Percentiles rank a stretch among this genome's conserved stretches.
These are phyloP conservation scores for Menura novaehollandiae DNA, from an alignment of 2,113 vertebrate genomes.

Conservation along the genomic window DNA sequence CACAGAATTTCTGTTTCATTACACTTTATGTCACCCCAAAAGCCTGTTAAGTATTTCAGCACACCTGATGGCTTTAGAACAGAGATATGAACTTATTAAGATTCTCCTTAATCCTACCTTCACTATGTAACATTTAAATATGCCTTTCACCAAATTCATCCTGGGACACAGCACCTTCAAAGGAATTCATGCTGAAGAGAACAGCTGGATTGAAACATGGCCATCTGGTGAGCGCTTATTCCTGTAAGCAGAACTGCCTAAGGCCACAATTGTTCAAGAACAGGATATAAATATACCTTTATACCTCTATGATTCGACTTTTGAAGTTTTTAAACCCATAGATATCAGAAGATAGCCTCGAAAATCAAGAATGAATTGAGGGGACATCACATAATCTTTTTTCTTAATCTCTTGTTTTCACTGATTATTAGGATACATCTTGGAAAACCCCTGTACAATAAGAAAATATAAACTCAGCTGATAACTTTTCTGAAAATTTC, in stretches of 20 bases:
- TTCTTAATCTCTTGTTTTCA: background rate
- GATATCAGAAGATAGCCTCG: background rate
- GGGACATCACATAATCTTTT: background rate
- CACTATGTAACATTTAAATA: background rate
- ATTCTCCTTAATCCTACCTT: background rate
- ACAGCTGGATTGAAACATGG: conserved; percentile 27
- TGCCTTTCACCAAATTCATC: background rate
- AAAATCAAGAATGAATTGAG: background rate
- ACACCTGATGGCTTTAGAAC: background rate
- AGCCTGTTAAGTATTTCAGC: background rate
- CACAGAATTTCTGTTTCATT: background rate
- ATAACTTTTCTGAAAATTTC: background rate
- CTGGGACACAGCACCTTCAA: background rate
- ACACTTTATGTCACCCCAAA: background rate
- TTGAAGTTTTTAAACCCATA: background rate
- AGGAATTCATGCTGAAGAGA: conserved; percentile 40
- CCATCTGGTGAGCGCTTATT: conserved; percentile 4
- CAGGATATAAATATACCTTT: background rate
- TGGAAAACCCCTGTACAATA: background rate
- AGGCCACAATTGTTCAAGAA: conserved; percentile 20
- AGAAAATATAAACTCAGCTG: background rate
- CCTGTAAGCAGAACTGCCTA: background rate
- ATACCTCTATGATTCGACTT: background rate
- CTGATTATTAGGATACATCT: background rate
- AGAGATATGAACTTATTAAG: background rate